Conservation (phyloP, 2,888 invertebrate species). For the Halictus ligatus region DNA sequence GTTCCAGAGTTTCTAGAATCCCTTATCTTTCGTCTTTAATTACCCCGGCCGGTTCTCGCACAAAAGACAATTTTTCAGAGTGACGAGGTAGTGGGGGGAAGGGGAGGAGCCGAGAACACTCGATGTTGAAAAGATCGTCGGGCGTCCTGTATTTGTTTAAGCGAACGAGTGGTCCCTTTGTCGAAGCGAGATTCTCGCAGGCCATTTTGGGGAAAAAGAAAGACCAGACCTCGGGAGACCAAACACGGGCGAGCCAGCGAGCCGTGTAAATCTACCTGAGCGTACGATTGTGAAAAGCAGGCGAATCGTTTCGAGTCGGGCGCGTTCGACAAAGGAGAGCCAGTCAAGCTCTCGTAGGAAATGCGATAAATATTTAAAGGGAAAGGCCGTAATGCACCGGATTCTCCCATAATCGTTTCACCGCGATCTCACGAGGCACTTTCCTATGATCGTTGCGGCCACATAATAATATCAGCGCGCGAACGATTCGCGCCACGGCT, state of each 20-base stretch:
- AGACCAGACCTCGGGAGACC: background rate
- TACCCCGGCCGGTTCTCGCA: background rate
- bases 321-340: conserved; percentile 30
- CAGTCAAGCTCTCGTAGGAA: conserved; percentile 28
- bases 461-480: conserved; percentile 29
- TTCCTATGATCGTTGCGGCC: conserved; percentile 32
- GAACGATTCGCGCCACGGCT: conserved; percentile 41
- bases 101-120: too few relatives aligned
- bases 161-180: conserved; percentile 9
- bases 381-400: conserved; percentile 42
- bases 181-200: background rate
- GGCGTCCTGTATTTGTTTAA: background rate
- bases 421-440: conserved; percentile 52
- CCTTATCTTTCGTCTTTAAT: background rate
- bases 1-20: background rate
- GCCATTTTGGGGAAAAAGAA: background rate
- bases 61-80: background rate
- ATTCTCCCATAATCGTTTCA: conserved; percentile 41
- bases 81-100: background rate
- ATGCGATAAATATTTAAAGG: conserved; percentile 55
- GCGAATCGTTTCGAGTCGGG: conserved; percentile 32
- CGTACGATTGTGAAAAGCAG: conserved; percentile 44
- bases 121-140: background rate
- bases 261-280: conserved; percentile 37
- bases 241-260: conserved; percentile 10